Evolutionary conservation across 23 tunicate genomes (phyloP).

Genomic region (Styela clava): DNA sequence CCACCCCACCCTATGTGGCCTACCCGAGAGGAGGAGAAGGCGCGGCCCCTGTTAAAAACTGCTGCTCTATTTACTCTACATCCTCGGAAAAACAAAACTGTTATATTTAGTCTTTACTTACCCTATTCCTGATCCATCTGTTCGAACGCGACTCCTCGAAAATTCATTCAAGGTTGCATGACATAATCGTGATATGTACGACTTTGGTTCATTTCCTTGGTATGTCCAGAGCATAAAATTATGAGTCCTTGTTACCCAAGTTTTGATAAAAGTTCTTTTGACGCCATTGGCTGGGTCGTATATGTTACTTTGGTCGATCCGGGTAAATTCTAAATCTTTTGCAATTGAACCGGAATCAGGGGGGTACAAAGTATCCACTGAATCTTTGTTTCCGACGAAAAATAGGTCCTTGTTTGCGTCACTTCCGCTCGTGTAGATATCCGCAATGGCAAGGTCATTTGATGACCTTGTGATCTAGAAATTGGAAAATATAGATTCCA

Average conservation of each 20-base stretch:
- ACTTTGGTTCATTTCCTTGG: neutral
- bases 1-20: no score
- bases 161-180: constrained; percentile 6
- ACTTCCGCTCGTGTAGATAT: neutral
- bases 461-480: neutral
- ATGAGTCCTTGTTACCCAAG: constrained; percentile 10
- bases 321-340: neutral
- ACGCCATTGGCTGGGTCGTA: neutral
- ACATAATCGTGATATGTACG: constrained; percentile 12
- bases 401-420: neutral
- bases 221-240: constrained; percentile 16
- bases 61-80: no score
- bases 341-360: neutral
- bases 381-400: neutral
- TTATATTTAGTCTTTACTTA: neutral
- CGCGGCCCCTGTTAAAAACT: no score
- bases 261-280: neutral
- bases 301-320: neutral
- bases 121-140: neutral
- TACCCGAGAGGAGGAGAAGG: no score
- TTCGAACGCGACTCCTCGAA: neutral
- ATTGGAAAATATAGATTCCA: no score
- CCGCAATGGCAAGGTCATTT: neutral
- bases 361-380: neutral
- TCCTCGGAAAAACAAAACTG: no score